These are phyloP conservation scores for Neelides sp. DNA, from an alignment of 1,140 invertebrate genomes.

Conservation along the genomic window DNA sequence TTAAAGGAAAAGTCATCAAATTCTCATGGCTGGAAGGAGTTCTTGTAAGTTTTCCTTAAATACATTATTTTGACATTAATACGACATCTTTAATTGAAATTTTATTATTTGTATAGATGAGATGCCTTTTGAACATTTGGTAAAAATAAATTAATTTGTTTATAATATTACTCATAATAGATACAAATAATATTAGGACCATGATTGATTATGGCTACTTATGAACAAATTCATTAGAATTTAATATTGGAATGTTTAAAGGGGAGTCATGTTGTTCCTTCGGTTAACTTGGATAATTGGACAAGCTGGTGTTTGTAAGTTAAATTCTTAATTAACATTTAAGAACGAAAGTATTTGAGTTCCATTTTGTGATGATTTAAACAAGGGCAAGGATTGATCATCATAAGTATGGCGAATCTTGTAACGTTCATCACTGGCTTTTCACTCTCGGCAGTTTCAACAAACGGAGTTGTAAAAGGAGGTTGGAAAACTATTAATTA, in stretches of 20 bases:
- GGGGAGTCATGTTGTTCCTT: conserved; percentile 51
- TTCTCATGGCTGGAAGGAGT: conserved; percentile 46
- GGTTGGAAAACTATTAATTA: too few species aligned
- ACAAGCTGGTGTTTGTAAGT: conserved; percentile 45
- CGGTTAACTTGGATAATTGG: conserved; percentile 48
- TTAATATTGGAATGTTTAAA: too few species aligned
- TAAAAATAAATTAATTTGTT: too few species aligned
- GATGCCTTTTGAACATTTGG: conserved; percentile 51
- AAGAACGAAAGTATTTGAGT: neutral
- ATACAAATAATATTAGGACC: too few species aligned
- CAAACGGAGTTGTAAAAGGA: too few species aligned
- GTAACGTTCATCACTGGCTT: conserved; percentile 48
- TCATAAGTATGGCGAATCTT: conserved; percentile 42
- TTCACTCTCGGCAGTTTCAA: conserved; percentile 55
- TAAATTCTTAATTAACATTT: conserved; percentile 1
- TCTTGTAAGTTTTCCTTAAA: conserved; percentile 33
- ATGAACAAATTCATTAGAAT: too few species aligned
- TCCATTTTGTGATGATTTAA: too few species aligned
- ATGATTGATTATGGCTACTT: too few species aligned
- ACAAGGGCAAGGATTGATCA: conserved; percentile 36
- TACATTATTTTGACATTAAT: too few species aligned
- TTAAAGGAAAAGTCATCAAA: conserved; percentile 36
- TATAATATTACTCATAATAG: too few species aligned
- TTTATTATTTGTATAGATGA: conserved; percentile 30
- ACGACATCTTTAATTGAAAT: too few species aligned